These are phyloP conservation scores for Gallirallus australis DNA, from an alignment of 2,797 vertebrate species.

Conservation along the genomic window DNA sequence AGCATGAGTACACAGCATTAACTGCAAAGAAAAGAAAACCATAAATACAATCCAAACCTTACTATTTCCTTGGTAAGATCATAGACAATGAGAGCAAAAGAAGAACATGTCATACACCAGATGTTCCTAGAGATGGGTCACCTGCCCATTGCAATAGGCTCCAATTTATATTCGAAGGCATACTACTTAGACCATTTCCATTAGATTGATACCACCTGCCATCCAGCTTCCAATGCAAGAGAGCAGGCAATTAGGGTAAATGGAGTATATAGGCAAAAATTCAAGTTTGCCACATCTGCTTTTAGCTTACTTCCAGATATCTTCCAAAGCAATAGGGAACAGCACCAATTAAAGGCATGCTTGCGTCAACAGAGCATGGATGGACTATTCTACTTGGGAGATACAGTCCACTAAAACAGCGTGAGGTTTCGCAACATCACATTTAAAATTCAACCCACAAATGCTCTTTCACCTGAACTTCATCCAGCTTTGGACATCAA, in stretches of 20 bases:
- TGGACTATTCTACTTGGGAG: too few species aligned
- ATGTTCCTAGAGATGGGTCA: background rate
- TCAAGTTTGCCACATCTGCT: background rate
- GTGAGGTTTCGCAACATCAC: background rate
- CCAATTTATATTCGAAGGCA: background rate
- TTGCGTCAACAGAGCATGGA: accelerated
- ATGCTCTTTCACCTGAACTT: background rate
- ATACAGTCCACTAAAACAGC: accelerated
- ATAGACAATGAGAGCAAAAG: background rate
- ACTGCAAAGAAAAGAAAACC: background rate
- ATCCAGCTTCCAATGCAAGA: background rate
- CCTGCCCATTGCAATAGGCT: background rate
- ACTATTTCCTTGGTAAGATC: background rate
- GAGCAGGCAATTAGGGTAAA: background rate
- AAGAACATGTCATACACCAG: background rate
- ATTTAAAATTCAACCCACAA: background rate
- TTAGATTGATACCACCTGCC: background rate
- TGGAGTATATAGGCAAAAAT: background rate
- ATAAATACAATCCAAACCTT: background rate
- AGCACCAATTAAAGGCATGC: accelerated
- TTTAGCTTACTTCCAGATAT: background rate
- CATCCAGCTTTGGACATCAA: background rate
- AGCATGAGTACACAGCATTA: background rate
- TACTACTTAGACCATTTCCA: accelerated
- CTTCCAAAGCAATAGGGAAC: accelerated